Base-by-base conservation (phyloP, 1,140 invertebrate species). In the Arion vulgaris region DNA sequence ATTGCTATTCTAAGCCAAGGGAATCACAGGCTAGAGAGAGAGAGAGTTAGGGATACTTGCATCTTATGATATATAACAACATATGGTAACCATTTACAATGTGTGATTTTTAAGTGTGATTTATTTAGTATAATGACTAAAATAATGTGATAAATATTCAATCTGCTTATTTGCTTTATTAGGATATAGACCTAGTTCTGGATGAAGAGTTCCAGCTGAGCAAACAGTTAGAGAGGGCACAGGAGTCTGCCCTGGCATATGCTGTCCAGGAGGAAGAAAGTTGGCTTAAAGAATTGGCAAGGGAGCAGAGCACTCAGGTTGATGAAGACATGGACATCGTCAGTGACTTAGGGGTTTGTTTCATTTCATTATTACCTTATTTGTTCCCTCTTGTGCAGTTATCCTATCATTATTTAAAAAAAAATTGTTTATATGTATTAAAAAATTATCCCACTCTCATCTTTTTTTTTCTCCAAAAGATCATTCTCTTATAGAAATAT, bases 231-330 rank as follows among this genome's bases (percentile, higher is more conserved):
- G 90, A 90, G 76, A 82, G 87, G 51, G 90, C 73, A 88, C 94
- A 91, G 82, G 91, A 94, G 91, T 88, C 93, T 88, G 86, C 94
- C 88, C 88, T 94, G 89, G 94, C 91, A 92, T 96, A 87, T 88
- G 97, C 81, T 94, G 95, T 84, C 23, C 77, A 88, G 75, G 89
- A 92, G 74, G 91, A 92, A 68, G 89, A 92, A 80, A 88, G 82
- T 1, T 92, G 89, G 86, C 86, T 92, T 19, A 85, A 91, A 81
- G 90, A 89, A 49, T 85, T 92, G 53, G 91, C 89, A 9, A 84
- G 84, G 36, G 89, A 90, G 68, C 88, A 89, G 78, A 91, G 88
- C 80, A 87, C 85, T 23, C 84, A 86, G 34, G 90, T 90, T 17
- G 89, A 89, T 11, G 86, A 88, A 7, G 86, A 89, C 78, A 87